Base-by-base conservation (phyloP, 2,797 vertebrate genomes). In the Amazona finschi region DNA sequence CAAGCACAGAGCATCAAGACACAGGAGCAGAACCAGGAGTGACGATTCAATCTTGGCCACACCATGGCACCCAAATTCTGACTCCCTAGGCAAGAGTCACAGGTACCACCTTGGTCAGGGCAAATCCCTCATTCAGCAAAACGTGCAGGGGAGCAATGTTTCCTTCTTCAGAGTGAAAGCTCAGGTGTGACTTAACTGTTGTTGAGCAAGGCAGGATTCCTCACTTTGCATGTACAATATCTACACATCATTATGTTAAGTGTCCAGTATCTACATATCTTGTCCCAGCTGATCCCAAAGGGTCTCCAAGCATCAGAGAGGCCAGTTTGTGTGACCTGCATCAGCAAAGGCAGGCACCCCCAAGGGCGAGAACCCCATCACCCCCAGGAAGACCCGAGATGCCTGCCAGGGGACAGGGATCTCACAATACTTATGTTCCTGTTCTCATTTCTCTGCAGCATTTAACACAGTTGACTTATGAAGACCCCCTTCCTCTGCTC, bases 271-370 rank as follows among this genome's bases (percentile, higher is more conserved):
- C 65, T 72, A 15, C 39, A 11, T 24, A 44, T 25, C 25, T 76
- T 47, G 52, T 41, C 9, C 47, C 78, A 82, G 58, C 20, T 92
- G 57, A 10, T 12, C 24, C 17, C 64, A 47, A 75, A 61, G n/a
- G 46, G 30, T 4, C 41, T 85, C 33, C 0, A 0, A 79, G 66
- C 19, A 65, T 58, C 58, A 62, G 58, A 53, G 74, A 72, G n/a
- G 18, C 21, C n/a, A 8, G 44, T 33, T 81, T 1, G 0, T 33
- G 24, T 0, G 0, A 82, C 43, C 47, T 66, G 65, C 2, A 2
- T 66, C 7, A 65, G 5, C 6, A 1, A 28, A 77, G 41, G 50
- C 1, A 7, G 25, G 7, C 1, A 3, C 13, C 21, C 43, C 47
- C 39, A n/a, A 4, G 12, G 14, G 5, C 21, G 41, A 74, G 57